These are phyloP conservation scores for Typhlichthys eigenmanni DNA, from an alignment of 2,797 vertebrate genomes.

Conservation along the genomic window DNA sequence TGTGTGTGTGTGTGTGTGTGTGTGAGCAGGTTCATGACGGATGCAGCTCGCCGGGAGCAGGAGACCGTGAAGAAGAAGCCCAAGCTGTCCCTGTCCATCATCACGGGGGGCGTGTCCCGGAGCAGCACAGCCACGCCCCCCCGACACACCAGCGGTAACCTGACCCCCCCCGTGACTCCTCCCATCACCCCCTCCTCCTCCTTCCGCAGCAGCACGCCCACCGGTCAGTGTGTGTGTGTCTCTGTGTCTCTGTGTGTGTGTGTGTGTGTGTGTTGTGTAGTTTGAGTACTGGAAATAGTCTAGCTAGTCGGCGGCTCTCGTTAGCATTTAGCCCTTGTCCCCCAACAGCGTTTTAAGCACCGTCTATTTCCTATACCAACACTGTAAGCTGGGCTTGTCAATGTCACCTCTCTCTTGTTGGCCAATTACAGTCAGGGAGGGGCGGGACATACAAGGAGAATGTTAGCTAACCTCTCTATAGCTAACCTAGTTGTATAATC, in stretches of 20 bases:
- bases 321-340: too few species aligned
- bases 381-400: too few species aligned
- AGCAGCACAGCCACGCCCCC: conserved; percentile 96
- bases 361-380: too few species aligned
- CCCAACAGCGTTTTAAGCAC: too few species aligned
- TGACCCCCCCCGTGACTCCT: conserved; percentile 98
- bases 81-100: conserved; percentile 92
- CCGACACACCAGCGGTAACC: conserved; percentile 97
- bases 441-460: too few species aligned
- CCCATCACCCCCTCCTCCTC: conserved; percentile 98
- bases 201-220: conserved; percentile 98
- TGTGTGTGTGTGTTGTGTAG: neutral
- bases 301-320: too few species aligned
- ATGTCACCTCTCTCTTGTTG: too few species aligned
- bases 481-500: too few species aligned
- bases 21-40: conserved; percentile 93
- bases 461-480: too few species aligned
- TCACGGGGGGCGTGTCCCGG: conserved; percentile 90
- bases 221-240: conserved; percentile 81
- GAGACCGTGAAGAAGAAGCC: conserved; percentile 97
- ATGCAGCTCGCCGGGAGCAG: conserved; percentile 95
- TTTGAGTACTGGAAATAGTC: neutral
- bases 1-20: conserved; percentile 41
- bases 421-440: too few species aligned
- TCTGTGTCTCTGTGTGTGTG: neutral